These are phyloP conservation scores for Hestina assimilis DNA, from an alignment of 1,140 invertebrate genomes.

Conservation along the genomic window DNA sequence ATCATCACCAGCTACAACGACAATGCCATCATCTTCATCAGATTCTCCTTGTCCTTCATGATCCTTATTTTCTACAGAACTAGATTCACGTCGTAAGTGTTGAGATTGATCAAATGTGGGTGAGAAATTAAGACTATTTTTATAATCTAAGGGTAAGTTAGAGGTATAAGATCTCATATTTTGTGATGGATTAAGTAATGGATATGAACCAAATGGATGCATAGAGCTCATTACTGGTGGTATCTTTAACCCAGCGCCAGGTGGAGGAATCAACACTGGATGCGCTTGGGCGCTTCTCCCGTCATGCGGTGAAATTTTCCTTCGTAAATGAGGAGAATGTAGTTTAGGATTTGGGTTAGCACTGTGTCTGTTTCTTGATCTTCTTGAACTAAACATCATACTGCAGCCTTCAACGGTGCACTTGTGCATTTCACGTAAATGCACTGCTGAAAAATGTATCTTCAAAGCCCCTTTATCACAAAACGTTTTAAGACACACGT, in stretches of 20 bases:
- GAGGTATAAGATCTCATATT: constrained; percentile 79
- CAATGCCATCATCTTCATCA: constrained; percentile 81
- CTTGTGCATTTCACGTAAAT: constrained; percentile 99
- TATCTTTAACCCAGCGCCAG: constrained; percentile 79
- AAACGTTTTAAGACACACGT: constrained; percentile 98
- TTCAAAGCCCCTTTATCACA: constrained; percentile 99
- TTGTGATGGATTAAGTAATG: constrained; percentile 85
- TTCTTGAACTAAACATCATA: constrained; percentile 99
- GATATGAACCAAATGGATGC: constrained; percentile 87
- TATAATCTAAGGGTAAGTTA: constrained; percentile 83
- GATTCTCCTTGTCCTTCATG: constrained; percentile 68
- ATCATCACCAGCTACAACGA: constrained; percentile 81
- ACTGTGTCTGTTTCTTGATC: constrained; percentile 97
- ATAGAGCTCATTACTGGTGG: constrained; percentile 82
- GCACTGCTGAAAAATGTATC: constrained; percentile 99
- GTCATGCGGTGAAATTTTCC: constrained; percentile 96
- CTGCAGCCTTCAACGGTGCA: constrained; percentile 99
- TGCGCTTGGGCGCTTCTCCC: constrained; percentile 92
- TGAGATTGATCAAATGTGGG: constrained; percentile 68
- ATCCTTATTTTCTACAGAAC: constrained; percentile 73
- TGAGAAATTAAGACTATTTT: constrained; percentile 79
- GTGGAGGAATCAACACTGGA: constrained; percentile 86
- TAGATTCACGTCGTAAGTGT: constrained; percentile 58
- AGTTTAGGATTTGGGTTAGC: constrained; percentile 99
- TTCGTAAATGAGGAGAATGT: constrained; percentile 94